Percentiles rank a stretch among this genome's conserved stretches.
phyloP scores from a whole-genome alignment of 2,797 vertebrate genomes.

The Sternarchorhynchus goeldii region DNA sequence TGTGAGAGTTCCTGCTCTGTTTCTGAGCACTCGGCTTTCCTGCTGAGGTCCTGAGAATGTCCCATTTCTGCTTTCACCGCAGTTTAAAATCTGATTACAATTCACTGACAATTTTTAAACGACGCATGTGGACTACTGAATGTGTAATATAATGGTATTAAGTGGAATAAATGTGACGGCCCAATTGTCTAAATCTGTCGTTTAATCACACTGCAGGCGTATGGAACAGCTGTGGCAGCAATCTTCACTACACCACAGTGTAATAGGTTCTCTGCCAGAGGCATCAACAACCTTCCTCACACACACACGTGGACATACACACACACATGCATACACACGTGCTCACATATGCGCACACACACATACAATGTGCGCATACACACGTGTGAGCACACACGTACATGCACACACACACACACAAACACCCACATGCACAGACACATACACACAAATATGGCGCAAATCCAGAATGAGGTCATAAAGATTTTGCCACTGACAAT shows the following conservation, averaged over 20 bases:
- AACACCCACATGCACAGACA: neutral
- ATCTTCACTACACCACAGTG: conserved; percentile 5
- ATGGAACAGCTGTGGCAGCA: conserved; percentile 35
- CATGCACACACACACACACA: neutral
- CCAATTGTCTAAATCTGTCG: conserved; percentile 11
- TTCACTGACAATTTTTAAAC: neutral
- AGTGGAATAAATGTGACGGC: conserved; percentile 3
- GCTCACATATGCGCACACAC: neutral
- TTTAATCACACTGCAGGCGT: neutral
- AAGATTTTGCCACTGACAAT: too few relatives aligned
- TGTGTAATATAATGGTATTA: neutral
- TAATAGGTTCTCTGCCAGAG: conserved; percentile 15
- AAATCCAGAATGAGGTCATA: too few relatives aligned
- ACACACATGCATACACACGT: neutral
- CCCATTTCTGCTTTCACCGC: conserved; percentile 4
- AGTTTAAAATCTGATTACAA: neutral
- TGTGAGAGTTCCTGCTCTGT: neutral
- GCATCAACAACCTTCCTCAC: conserved; percentile 19
- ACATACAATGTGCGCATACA: neutral
- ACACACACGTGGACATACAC: neutral
- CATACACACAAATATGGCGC: neutral
- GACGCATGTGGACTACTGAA: neutral
- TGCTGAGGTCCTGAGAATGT: neutral
- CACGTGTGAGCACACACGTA: neutral
- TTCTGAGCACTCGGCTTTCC: neutral